Evolutionary conservation across 2,888 invertebrate genomes (phyloP).

Genomic region (Ochropleura plecta): DNA sequence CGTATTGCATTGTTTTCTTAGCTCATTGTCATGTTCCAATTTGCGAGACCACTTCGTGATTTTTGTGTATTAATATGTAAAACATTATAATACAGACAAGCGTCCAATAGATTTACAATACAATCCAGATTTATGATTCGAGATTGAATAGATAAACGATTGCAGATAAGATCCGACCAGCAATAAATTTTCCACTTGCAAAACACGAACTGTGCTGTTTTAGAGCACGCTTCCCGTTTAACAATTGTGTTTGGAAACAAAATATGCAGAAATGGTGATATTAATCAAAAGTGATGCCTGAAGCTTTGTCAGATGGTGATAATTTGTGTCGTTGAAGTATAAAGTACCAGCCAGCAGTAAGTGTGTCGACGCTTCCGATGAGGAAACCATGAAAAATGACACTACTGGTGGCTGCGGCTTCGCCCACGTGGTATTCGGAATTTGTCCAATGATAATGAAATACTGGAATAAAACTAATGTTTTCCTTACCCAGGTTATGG

Average conservation of each 20-base stretch:
- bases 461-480: neutral
- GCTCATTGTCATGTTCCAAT: slow-evolving; percentile 42
- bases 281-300: slow-evolving; percentile 59
- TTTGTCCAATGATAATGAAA: neutral
- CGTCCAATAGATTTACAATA: slow-evolving; percentile 55
- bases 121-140: slow-evolving; percentile 60
- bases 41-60: slow-evolving; percentile 37
- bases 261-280: slow-evolving; percentile 55
- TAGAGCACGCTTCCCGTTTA: slow-evolving; percentile 61
- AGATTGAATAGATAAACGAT: slow-evolving; percentile 65
- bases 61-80: slow-evolving; percentile 60
- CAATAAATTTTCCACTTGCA: slow-evolving; percentile 65
- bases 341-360: slow-evolving; percentile 25
- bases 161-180: slow-evolving; percentile 59
- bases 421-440: neutral
- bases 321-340: slow-evolving; percentile 34
- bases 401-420: neutral
- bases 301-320: slow-evolving; percentile 35
- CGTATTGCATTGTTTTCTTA: slow-evolving; percentile 4
- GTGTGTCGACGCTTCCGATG: slow-evolving; percentile 43
- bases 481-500: neutral
- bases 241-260: slow-evolving; percentile 57
- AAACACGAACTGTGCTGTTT: slow-evolving; percentile 60
- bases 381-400: slow-evolving; percentile 6
- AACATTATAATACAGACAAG: slow-evolving; percentile 48